These are phyloP conservation scores for Naja naja DNA, from an alignment of 2,113 vertebrate genomes.

Conservation along the genomic window DNA sequence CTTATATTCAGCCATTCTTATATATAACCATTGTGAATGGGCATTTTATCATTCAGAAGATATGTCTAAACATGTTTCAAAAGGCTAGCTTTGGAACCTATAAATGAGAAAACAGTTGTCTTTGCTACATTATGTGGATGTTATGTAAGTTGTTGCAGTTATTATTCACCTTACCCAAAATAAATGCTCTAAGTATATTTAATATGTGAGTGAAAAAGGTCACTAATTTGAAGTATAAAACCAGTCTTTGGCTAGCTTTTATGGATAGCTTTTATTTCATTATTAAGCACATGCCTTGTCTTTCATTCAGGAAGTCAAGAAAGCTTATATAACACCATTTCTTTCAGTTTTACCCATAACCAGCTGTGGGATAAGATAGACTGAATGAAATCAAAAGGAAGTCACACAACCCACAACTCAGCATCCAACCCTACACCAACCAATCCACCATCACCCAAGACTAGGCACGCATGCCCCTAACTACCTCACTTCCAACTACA, in stretches of 20 bases:
- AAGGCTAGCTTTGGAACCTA: constrained; percentile 41
- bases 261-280: neutral
- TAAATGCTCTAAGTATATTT: constrained; percentile 68
- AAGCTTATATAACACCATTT: neutral
- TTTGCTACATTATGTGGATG: constrained; percentile 71
- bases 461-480: no score
- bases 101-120: constrained; percentile 80
- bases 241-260: neutral
- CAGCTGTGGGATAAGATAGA: neutral
- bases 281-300: neutral
- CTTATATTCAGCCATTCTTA: neutral
- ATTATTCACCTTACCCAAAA: constrained; percentile 77
- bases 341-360: neutral
- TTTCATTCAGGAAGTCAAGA: neutral
- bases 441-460: no score
- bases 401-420: no score
- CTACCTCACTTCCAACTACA: no score
- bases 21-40: neutral
- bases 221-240: neutral
- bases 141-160: constrained; percentile 78
- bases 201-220: no score
- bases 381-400: no score
- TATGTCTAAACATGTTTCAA: constrained; percentile 50
- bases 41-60: constrained; percentile 53
- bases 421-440: no score